A percentile compares a stretch with the other conserved stretches of the same genome.
Evolutionary conservation across 2,113 vertebrate species (phyloP).

Genomic region (Okapia johnstoni): DNA sequence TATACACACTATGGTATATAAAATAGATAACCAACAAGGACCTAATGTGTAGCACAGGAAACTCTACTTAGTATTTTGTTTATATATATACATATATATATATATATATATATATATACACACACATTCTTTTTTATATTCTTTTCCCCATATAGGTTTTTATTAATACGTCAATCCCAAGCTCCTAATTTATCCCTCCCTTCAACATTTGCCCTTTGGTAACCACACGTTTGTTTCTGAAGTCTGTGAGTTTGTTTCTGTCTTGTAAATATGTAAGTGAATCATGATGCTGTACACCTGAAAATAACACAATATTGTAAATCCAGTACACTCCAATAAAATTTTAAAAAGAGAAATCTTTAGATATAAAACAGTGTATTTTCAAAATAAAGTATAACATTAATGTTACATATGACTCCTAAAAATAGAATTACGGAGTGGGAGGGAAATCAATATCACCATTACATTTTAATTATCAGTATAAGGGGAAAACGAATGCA

Average conservation of each 20-base stretch:
- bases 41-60: neutral
- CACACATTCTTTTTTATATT: neutral
- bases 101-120: too few species aligned
- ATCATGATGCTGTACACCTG: neutral
- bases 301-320: neutral
- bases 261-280: neutral
- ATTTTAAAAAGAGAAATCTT: neutral
- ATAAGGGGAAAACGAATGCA: slow-evolving; percentile 9
- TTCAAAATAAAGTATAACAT: slow-evolving; percentile 35
- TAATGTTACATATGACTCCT: neutral
- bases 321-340: neutral
- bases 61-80: neutral
- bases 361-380: slow-evolving; percentile 38
- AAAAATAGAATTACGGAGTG: slow-evolving; percentile 27
- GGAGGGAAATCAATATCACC: slow-evolving; percentile 12
- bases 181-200: neutral
- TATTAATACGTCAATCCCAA: neutral
- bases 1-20: neutral
- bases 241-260: neutral
- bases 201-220: neutral
- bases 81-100: too few species aligned
- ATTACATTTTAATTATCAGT: neutral
- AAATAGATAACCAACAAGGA: neutral
- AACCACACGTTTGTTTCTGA: neutral
- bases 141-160: neutral